phyloP scores from a whole-genome alignment of 1,140 invertebrate genomes.

The Himalopsyche phryganea region DNA sequence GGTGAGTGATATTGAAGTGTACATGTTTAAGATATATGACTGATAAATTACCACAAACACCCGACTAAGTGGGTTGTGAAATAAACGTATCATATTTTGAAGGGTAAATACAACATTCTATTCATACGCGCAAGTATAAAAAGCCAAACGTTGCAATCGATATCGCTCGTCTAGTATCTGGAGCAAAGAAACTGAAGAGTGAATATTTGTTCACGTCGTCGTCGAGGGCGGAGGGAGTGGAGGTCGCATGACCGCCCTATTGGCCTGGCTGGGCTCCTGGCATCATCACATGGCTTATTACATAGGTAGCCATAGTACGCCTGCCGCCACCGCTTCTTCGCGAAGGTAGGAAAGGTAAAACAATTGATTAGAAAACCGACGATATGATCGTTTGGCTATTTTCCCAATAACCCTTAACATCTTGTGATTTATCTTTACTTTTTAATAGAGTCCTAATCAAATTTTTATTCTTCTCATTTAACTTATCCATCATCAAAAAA shows the following conservation, averaged over 20 bases:
- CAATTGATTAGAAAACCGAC: no score
- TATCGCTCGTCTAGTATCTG: neutral
- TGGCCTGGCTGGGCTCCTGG: constrained; percentile 8
- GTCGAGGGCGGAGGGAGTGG: neutral
- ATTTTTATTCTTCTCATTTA: no score
- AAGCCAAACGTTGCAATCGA: neutral
- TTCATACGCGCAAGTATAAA: neutral
- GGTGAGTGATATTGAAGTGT: no score
- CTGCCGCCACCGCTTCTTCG: constrained; percentile 7
- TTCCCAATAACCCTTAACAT: no score
- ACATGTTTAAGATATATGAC: no score
- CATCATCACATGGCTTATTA: constrained; percentile 25
- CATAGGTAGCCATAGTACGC: constrained; percentile 21
- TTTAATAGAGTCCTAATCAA: no score
- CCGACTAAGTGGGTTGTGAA: neutral
- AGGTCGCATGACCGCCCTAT: constrained; percentile 8
- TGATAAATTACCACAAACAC: neutral
- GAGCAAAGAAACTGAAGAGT: neutral
- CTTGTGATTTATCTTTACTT: no score
- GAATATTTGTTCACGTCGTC: constrained; percentile 3
- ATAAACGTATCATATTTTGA: neutral
- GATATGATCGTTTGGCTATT: no score
- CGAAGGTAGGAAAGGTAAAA: constrained; percentile 30
- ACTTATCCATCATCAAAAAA: no score
- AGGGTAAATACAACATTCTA: no score